A percentile compares a stretch with the other conserved stretches of the same genome.
Evolutionary conservation across 1,140 invertebrate species (phyloP).

Genomic region (Portunus trituberculatus): DNA sequence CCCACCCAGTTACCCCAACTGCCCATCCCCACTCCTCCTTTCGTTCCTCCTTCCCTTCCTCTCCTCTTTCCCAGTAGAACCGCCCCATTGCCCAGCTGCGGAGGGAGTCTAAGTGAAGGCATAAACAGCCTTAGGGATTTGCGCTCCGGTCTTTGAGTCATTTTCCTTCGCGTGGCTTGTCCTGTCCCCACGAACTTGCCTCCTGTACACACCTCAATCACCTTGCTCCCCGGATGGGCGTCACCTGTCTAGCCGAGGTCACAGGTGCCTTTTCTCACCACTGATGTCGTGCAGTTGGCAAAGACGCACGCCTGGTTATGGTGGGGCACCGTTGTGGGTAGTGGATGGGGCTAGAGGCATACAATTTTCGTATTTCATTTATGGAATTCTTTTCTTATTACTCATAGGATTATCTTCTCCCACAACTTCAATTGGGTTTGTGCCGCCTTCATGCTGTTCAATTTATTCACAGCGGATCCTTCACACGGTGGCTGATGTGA

Average conservation of each 20-base stretch:
- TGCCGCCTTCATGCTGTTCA: no score
- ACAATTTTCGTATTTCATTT: no score
- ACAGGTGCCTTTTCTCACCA: background rate
- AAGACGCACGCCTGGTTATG: no score
- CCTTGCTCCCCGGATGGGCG: constrained; percentile 7
- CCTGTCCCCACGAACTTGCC: background rate
- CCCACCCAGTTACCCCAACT: background rate
- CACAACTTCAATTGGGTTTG: no score
- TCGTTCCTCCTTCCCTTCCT: background rate
- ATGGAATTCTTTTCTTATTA: no score
- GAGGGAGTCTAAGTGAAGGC: background rate
- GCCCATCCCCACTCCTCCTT: background rate
- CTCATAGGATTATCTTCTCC: no score
- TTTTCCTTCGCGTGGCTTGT: background rate
- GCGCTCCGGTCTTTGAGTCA: constrained; percentile 10
- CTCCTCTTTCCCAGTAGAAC: background rate
- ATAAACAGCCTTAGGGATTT: constrained; percentile 56
- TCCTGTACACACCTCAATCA: background rate
- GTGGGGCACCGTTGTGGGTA: no score
- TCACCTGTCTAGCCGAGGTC: background rate
- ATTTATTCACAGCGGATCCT: no score
- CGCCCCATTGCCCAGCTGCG: background rate
- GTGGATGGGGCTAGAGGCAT: no score
- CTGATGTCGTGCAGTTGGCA: background rate
- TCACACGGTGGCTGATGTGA: background rate